These are phyloP conservation scores for Coregonus sp. DNA, from an alignment of 2,797 vertebrate species.

Conservation along the genomic window DNA sequence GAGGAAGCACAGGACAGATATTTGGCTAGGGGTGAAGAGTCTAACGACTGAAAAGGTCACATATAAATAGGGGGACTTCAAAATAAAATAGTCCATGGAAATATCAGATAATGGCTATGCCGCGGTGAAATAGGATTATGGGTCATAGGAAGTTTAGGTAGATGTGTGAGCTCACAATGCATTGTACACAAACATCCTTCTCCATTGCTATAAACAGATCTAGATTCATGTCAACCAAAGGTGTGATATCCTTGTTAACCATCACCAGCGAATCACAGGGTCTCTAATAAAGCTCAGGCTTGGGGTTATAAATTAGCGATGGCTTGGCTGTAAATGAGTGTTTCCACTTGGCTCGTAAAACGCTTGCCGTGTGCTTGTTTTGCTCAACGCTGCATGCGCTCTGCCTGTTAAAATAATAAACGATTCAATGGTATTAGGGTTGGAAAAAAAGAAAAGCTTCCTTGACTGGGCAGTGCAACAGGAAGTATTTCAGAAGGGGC, in stretches of 20 bases:
- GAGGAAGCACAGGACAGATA: conserved; percentile 73
- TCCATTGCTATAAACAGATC: conserved; percentile 52
- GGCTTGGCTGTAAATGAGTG: conserved; percentile 74
- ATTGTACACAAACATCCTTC: conserved; percentile 56
- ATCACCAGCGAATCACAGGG: conserved; percentile 60
- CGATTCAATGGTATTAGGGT: conserved; percentile 56
- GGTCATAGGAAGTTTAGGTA: conserved; percentile 66
- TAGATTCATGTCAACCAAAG: conserved; percentile 56
- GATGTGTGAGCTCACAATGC: conserved; percentile 58
- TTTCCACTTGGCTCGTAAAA: conserved; percentile 79
- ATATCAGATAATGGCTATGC: conserved; percentile 70
- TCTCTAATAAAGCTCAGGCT: conserved; percentile 59
- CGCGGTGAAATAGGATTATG: conserved; percentile 63
- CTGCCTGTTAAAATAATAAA: conserved; percentile 76
- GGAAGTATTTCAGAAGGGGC: conserved; percentile 62
- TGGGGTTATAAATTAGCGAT: conserved; percentile 69
- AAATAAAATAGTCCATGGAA: conserved; percentile 64
- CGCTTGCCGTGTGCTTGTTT: conserved; percentile 74
- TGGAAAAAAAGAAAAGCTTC: conserved; percentile 37
- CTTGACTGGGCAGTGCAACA: conserved; percentile 43
- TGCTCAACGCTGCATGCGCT: conserved; percentile 66
- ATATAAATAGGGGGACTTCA: conserved; percentile 72
- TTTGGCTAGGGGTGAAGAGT: conserved; percentile 63
- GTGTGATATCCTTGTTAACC: conserved; percentile 59
- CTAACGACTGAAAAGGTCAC: conserved; percentile 67